Percentiles rank a stretch among this genome's conserved stretches.
Evolutionary conservation across 2,797 vertebrate species (phyloP).

Genomic region (Ispidina picta): DNA sequence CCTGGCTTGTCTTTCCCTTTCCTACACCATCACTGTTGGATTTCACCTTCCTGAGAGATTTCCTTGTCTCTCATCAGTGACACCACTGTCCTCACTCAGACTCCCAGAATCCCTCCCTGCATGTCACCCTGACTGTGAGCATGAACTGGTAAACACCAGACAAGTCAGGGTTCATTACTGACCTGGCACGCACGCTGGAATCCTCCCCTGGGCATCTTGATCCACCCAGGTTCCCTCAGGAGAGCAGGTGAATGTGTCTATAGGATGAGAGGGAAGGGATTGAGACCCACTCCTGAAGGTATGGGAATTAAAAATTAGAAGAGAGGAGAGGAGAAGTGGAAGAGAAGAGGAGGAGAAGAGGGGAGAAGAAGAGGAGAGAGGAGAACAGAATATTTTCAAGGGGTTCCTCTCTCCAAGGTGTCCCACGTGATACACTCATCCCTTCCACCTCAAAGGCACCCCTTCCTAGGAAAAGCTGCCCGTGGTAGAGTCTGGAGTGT

Average conservation of each 20-base stretch:
- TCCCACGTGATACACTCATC: not conserved
- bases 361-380: not conserved
- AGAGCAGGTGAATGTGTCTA: constrained; percentile 76
- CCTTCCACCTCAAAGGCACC: not conserved
- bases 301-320: not conserved
- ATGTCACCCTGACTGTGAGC: not conserved
- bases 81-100: not conserved
- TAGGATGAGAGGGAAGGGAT: not conserved
- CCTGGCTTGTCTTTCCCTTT: not conserved
- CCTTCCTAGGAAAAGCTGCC: not conserved
- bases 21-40: not conserved
- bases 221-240: constrained; percentile 77
- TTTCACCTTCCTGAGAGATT: not conserved
- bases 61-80: not conserved
- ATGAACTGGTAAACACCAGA: not conserved
- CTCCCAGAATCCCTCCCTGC: not conserved
- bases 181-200: constrained; percentile 81
- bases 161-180: not conserved
- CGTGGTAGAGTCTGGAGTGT: not conserved
- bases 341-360: not conserved
- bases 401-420: not conserved
- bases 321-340: not conserved
- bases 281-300: not conserved
- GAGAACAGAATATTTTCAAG: not conserved
- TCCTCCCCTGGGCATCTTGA: constrained; percentile 34